Conservation (phyloP, 2,888 invertebrate species). For the Rhamphomyia laevipes region DNA sequence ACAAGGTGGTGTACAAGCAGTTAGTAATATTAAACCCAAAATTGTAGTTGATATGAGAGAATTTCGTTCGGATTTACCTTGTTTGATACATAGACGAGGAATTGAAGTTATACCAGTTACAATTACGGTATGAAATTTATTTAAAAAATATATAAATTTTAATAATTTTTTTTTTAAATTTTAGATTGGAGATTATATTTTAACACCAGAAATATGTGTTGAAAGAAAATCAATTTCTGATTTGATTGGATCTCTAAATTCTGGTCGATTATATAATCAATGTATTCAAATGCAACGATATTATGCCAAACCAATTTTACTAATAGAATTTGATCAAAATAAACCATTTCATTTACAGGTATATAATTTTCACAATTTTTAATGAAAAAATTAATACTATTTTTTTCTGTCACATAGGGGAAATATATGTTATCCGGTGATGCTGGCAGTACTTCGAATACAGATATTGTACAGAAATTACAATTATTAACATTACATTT, state of each 20-base stretch:
- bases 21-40: conserved; percentile 31
- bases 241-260: conserved; percentile 88
- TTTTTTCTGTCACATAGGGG: conserved; percentile 42
- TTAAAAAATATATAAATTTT: too few relatives aligned
- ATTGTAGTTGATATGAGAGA: conserved; percentile 95
- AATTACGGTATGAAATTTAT: conserved; percentile 44
- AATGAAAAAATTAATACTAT: neutral
- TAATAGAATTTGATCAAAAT: conserved; percentile 94
- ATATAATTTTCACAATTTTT: conserved; percentile 14
- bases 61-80: conserved; percentile 92
- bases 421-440: conserved; percentile 70
- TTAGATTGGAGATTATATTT: conserved; percentile 92
- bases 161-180: neutral
- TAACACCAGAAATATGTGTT: conserved; percentile 92
- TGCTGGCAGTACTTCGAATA: conserved; percentile 43
- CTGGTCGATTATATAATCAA: conserved; percentile 91
- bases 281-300: conserved; percentile 86
- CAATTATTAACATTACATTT: conserved; percentile 91
- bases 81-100: conserved; percentile 82
- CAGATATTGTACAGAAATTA: conserved; percentile 74
- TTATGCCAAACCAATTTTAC: conserved; percentile 75
- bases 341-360: conserved; percentile 84
- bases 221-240: conserved; percentile 95
- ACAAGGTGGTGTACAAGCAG: conserved; percentile 45
- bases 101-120: conserved; percentile 85